Conservation (phyloP, 2,888 invertebrate genomes). For the Bhutanitis thaidina region DNA sequence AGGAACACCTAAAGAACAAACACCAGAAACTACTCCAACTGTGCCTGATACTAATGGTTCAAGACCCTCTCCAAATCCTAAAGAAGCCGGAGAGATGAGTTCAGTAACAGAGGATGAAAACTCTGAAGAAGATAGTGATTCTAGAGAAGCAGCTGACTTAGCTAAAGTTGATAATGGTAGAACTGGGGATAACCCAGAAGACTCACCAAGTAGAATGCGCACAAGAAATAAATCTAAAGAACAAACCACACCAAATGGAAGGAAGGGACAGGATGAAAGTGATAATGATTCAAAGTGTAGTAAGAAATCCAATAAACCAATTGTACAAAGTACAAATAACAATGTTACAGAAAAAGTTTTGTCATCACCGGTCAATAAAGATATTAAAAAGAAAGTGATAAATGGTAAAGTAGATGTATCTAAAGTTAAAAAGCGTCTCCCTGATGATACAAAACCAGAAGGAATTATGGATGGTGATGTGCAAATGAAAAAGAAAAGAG, state of each 20-base stretch:
- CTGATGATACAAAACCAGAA: slow-evolving; percentile 77
- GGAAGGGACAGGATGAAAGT: slow-evolving; percentile 72
- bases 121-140: slow-evolving; percentile 97
- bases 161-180: slow-evolving; percentile 90
- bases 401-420: slow-evolving; percentile 76
- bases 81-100: slow-evolving; percentile 85
- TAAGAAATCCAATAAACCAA: slow-evolving; percentile 59
- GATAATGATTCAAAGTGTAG: slow-evolving; percentile 67
- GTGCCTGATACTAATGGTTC: slow-evolving; percentile 73
- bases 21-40: slow-evolving; percentile 80
- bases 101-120: slow-evolving; percentile 94
- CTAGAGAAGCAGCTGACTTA: slow-evolving; percentile 88
- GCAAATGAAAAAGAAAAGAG: slow-evolving; percentile 77
- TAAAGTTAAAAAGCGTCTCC: slow-evolving; percentile 80
- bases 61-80: slow-evolving; percentile 83
- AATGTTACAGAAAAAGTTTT: slow-evolving; percentile 61
- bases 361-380: slow-evolving; percentile 63
- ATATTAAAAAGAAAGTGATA: slow-evolving; percentile 62
- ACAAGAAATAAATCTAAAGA: slow-evolving; percentile 92
- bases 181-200: slow-evolving; percentile 87
- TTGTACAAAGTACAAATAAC: slow-evolving; percentile 62
- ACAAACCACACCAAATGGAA: slow-evolving; percentile 78
- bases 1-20: slow-evolving; percentile 87
- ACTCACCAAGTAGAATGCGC: slow-evolving; percentile 93
- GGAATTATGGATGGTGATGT: slow-evolving; percentile 81